Evolutionary conservation across 2,113 vertebrate species (phyloP), one percentile per base, ranked within the genome.

Genomic region (Deroptyus accipitrinus): DNA sequence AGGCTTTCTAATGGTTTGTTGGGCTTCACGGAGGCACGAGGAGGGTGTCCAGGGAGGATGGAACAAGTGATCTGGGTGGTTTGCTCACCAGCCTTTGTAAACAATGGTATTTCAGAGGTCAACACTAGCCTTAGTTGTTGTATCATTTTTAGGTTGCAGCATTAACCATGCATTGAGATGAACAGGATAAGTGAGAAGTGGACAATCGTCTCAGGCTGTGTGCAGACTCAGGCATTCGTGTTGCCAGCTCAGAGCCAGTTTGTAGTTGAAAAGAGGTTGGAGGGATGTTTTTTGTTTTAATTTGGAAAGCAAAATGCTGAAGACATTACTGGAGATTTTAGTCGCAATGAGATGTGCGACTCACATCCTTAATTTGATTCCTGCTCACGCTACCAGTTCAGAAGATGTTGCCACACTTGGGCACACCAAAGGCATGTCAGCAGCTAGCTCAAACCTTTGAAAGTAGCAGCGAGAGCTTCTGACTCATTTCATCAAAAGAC

Each of bases 401-500:
- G 87, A 77, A 86, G 55, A 59, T 27, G 25, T 92, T 74, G 68
- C 28, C 5, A 91, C 55, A 61, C 22, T 72, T 33, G 59, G 49
- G 68, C 68, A 17, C 25, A 27, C 24, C 55, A 83, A 80, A 86
- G 41, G 28, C n/a, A 41, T 18, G 68, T 37, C 86, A 75, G 83
- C 63, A 70, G 64, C 49, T 6, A 7, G 48, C 62, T 85, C 73
- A 62, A 86, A 46, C 59, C 78, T 85, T 94, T 0, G 0, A 76
- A 91, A 94, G n/a, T 24, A 42, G 11, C 30, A 55, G 44, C 0
- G 2, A 75, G 61, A 80, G 41, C 46, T 88, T 82, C 66, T 90
- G 86, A 94, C 54, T 96, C 73, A 78, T 72, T 88, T 88, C 35
- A 61, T 84, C 51, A 54, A 61, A 49, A 78, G 51, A 67, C 25